phyloP scores from a whole-genome alignment of 2,113 vertebrate species.

The Prolemur simus region DNA sequence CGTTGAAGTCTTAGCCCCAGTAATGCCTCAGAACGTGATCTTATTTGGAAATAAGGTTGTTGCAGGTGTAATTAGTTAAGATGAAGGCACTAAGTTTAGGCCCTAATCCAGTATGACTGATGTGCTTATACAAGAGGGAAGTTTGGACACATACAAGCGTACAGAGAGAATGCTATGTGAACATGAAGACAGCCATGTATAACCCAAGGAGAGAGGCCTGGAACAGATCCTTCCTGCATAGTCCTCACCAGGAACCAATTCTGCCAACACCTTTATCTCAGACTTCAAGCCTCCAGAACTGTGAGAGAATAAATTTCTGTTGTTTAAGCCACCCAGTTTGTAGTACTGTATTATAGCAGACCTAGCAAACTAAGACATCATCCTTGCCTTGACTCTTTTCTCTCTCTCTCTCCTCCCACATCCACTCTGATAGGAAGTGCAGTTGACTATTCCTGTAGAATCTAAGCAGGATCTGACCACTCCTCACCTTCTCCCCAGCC shows the following conservation, averaged over 20 bases:
- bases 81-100: neutral
- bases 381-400: neutral
- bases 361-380: neutral
- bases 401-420: neutral
- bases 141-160: neutral
- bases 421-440: neutral
- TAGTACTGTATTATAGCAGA: neutral
- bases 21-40: neutral
- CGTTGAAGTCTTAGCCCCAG: neutral
- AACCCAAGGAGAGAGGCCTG: neutral
- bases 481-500: neutral
- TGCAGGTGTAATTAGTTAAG: slow-evolving; percentile 23
- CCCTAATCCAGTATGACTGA: neutral
- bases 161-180: neutral
- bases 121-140: neutral
- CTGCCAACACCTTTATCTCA: neutral
- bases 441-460: neutral
- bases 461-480: neutral
- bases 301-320: neutral
- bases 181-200: neutral
- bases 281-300: neutral
- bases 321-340: neutral
- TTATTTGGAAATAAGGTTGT: neutral
- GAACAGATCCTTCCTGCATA: neutral
- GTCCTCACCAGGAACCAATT: neutral